phyloP scores from a whole-genome alignment of 2,888 invertebrate genomes.

The Parnassius orleans region DNA sequence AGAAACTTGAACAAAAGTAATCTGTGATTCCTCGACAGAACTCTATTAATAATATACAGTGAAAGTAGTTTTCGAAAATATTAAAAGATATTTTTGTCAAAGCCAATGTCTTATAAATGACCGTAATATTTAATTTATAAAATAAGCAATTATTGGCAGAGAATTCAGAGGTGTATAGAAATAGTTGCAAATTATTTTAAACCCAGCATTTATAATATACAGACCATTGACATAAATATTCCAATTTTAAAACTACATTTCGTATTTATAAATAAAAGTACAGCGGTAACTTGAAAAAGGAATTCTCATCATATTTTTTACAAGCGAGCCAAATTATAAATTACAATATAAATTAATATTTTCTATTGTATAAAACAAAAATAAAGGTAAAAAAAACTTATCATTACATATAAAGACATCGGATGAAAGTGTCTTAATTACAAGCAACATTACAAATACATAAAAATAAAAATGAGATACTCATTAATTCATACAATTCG shows the following conservation, averaged over 20 bases:
- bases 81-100: conserved; percentile 4
- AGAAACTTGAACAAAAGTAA: neutral
- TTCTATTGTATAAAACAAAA: conserved; percentile 46
- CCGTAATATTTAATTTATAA: conserved; percentile 23
- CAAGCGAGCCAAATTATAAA: conserved; percentile 21
- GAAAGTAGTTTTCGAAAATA: neutral
- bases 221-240: conserved; percentile 5
- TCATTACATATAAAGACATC: conserved; percentile 52
- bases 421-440: conserved; percentile 51
- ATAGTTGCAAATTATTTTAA: neutral
- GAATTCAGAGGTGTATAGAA: neutral
- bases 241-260: conserved; percentile 6
- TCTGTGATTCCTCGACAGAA: too few relatives aligned
- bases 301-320: conserved; percentile 5
- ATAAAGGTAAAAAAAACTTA: conserved; percentile 52
- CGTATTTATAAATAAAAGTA: conserved; percentile 6
- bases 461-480: conserved; percentile 47
- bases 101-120: conserved; percentile 30
- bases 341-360: conserved; percentile 51
- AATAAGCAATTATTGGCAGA: neutral
- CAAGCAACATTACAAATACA: conserved; percentile 46
- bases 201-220: conserved; percentile 3
- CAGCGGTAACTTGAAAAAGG: conserved; percentile 40
- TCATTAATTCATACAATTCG: conserved; percentile 45
- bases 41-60: too few relatives aligned